Base-by-base conservation (phyloP, 1,140 invertebrate species). In the Drosophila arawakana region DNA sequence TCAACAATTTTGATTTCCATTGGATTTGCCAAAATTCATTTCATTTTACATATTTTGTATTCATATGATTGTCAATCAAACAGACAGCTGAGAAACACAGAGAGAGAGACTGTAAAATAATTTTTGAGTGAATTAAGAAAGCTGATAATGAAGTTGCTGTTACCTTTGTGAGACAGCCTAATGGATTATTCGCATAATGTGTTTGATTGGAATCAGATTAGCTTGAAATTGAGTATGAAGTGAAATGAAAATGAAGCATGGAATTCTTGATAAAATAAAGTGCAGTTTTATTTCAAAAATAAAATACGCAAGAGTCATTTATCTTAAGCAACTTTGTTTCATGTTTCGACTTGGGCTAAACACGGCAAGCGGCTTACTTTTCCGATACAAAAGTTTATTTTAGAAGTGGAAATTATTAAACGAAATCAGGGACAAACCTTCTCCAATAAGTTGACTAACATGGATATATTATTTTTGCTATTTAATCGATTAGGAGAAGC, bases 31-130 rank as follows among this genome's bases (percentile, higher is more conserved):
- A 55, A 44, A 60, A 72, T 71, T 80, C 55, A 68, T 77, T 76
- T 80, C 62, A 73, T 59, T 44, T 73, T 50, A 54, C 15, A 18
- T 47, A 80, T 84, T 84, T 69, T 39, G 61, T 78, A 84, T 84
- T 71, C 81, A 85, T 78, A 81, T 52, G 60, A 81, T 76, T 85
- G 81, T 78, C 81, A 84, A 74, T 81, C 81, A 78, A 39, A 39
- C 15, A 30, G 35, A 35, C 47, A 30, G 25, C 13, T 63, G 21
- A 9, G 37, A 35, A 5, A 7, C 8, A 13, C 2, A 43, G 18
- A 13, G 8, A 13, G 52, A 41, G n/a, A 63, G 30, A 63, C 54
- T 76, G 49, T 76, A 55, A 34, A 37, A 43, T 35, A 9, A 4
- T 18, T 21, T 7, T 47, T 11, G 13, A 3, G 7, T 21, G 6